Evolutionary conservation across 2,113 vertebrate genomes (phyloP).

Genomic region (Anhinga rufa): DNA sequence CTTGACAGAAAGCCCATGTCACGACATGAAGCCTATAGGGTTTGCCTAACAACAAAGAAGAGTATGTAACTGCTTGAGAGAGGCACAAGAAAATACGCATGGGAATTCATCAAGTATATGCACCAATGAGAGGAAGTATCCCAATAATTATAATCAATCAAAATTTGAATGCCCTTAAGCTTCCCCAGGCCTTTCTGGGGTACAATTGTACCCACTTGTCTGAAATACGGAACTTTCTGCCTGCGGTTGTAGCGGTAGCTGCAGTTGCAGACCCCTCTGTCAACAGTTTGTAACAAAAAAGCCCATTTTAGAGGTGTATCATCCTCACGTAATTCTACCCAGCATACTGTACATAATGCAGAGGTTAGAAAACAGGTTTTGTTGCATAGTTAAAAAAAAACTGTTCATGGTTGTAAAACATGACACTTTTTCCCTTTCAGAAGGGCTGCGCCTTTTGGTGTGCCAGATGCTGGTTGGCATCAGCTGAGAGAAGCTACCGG

Average conservation of each 20-base stretch:
- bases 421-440: not conserved
- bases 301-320: not conserved
- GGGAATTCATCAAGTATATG: not conserved
- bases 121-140: not conserved
- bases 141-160: not conserved
- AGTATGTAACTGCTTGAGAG: not conserved
- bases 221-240: not conserved
- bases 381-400: not conserved
- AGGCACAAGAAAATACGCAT: not conserved
- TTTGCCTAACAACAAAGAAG: not conserved
- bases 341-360: accelerated
- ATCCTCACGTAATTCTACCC: not conserved
- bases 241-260: not conserved
- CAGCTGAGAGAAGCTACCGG: not conserved
- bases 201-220: not conserved
- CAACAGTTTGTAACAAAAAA: not conserved
- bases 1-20: not conserved
- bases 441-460: not conserved
- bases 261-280: not conserved
- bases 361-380: not conserved
- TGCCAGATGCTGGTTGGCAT: not conserved
- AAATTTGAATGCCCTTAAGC: not conserved
- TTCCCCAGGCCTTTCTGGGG: not conserved
- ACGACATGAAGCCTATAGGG: not conserved
- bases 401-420: not conserved